Base-by-base conservation (phyloP, 2,888 invertebrate species). In the Brachycybe producta region DNA sequence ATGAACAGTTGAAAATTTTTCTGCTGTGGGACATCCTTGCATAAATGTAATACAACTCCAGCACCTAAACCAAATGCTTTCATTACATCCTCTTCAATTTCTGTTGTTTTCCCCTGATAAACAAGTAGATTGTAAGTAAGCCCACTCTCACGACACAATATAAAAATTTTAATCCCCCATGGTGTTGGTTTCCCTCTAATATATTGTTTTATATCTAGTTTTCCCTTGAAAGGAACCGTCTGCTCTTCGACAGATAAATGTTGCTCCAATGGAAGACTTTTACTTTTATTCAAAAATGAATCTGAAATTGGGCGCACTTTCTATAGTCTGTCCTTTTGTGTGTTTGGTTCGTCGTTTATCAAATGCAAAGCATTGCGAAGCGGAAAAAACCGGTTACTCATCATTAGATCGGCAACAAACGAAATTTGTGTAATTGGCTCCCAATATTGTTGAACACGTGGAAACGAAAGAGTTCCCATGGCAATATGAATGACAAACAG, bases 211-310 rank as follows among this genome's bases (percentile, higher is more conserved):
- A n/a, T n/a, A n/a, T n/a, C n/a, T n/a, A n/a, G n/a, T n/a, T n/a
- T n/a, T n/a, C n/a, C n/a, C n/a, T n/a, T n/a, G n/a, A n/a, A n/a
- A n/a, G n/a, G n/a, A n/a, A n/a, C n/a, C n/a, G n/a, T n/a, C n/a
- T n/a, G n/a, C n/a, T n/a, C n/a, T n/a, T 75, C 73, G 52, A 68
- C 52, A 69, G 68, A 60, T 74, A 71, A 73, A 75, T 74, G 24
- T 49, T 43, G 8, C 42, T 36, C 42, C 56, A 59, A 45, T 54
- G 43, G 38, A 46, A 51, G 38, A 49, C 41, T 30, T 60, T 48
- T n/a, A n/a, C n/a, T n/a, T n/a, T n/a, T n/a, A n/a, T n/a, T n/a
- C n/a, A n/a, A n/a, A n/a, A n/a, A n/a, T 38, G 54, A 11, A 35
- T 56, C 51, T 41, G 50, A 49, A 24, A 61, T 32, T 36, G 59